Conservation (phyloP, 2,888 invertebrate species). For the Andrena camellia region DNA sequence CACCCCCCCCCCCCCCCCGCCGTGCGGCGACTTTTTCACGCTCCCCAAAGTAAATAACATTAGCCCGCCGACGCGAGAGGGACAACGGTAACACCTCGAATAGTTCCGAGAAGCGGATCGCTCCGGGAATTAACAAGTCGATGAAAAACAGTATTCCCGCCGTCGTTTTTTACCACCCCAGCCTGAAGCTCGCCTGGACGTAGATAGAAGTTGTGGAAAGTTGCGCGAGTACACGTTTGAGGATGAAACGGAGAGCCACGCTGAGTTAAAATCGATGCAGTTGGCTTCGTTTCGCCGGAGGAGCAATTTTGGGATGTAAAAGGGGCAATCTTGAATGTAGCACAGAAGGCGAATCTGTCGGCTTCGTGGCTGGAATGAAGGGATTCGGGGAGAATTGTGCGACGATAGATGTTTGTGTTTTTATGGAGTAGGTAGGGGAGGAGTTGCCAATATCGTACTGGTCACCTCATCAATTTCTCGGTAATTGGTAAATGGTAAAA, state of each 20-base stretch:
- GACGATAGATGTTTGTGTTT: no score
- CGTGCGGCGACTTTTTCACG: slow-evolving; percentile 5
- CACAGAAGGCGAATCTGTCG: no score
- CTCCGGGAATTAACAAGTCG: slow-evolving; percentile 48
- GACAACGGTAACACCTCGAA: slow-evolving; percentile 48
- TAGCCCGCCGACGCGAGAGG: slow-evolving; percentile 41
- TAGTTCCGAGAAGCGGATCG: slow-evolving; percentile 54
- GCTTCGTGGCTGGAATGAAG: no score
- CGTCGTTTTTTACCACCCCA: slow-evolving; percentile 39
- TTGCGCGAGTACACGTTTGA: slow-evolving; percentile 1
- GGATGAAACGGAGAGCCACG: slow-evolving; percentile 3
- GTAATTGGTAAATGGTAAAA: no score
- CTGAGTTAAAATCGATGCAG: background rate
- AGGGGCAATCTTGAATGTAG: no score
- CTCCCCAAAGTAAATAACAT: slow-evolving; percentile 55
- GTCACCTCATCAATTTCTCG: no score
- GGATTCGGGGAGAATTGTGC: no score
- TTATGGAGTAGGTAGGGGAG: no score
- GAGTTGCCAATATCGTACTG: no score
- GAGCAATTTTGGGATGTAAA: no score
- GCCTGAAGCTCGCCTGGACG: background rate
- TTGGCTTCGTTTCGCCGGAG: background rate
- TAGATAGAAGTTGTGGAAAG: background rate
- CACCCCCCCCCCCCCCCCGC: no score
- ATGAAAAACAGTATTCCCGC: slow-evolving; percentile 49